Conservation (phyloP, 2,888 invertebrate genomes). For the Sepioteuthis lessoniana region DNA sequence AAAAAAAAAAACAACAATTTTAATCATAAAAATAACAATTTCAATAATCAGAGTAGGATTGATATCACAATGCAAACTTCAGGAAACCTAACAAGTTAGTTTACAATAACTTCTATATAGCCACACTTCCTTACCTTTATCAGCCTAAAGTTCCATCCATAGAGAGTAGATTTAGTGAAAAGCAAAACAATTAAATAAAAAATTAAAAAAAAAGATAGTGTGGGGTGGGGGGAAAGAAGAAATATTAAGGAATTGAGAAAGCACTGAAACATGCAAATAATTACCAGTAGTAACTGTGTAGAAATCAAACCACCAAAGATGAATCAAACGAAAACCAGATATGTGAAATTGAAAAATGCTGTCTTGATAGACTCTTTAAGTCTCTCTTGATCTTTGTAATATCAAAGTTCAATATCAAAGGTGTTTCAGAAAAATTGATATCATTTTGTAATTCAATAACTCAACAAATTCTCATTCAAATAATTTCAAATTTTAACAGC, state of each 20-base stretch:
- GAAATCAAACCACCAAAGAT: too few species aligned
- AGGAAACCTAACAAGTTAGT: not conserved
- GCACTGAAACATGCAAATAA: not conserved
- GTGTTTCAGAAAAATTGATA: too few species aligned
- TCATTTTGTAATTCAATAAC: too few species aligned
- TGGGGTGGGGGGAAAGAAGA: not conserved
- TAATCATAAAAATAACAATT: not conserved
- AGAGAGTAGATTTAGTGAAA: not conserved
- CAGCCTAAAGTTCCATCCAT: not conserved
- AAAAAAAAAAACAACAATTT: not conserved
- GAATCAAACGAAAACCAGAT: too few species aligned
- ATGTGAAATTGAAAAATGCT: too few species aligned
- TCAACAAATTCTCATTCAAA: too few species aligned
- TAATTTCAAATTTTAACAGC: too few species aligned
- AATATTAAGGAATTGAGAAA: not conserved
- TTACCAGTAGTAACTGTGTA: not conserved
- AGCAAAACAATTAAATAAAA: not conserved
- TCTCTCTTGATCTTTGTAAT: too few species aligned
- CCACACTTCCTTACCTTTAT: not conserved
- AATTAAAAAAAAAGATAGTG: too few species aligned
- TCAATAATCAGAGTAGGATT: not conserved
- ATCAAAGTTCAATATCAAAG: too few species aligned
- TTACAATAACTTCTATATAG: not conserved
- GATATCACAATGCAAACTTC: not conserved
- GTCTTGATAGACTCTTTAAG: too few species aligned